Conservation (phyloP, 2,797 vertebrate genomes). For the Leuciscus waleckii region DNA sequence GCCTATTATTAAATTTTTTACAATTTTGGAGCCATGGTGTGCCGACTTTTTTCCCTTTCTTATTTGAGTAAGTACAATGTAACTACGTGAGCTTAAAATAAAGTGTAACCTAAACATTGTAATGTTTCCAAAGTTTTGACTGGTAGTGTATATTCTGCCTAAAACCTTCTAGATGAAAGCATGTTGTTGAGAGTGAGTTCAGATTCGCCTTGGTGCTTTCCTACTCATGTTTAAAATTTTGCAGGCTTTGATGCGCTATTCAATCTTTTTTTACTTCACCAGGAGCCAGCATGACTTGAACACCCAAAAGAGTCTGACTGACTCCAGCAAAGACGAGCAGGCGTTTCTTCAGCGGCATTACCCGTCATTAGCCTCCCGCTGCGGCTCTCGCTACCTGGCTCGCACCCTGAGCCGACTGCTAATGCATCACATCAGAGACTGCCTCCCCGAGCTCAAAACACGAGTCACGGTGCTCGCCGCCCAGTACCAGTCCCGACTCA, state of each 20-base stretch:
- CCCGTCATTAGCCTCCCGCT: conserved; percentile 79
- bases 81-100: no score
- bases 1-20: no score
- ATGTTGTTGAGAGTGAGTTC: background rate
- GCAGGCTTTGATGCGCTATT: background rate
- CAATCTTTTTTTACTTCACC: background rate
- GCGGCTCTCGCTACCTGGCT: conserved; percentile 79
- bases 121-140: no score
- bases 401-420: conserved; percentile 83
- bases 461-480: conserved; percentile 79
- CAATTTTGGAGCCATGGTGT: no score
- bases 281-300: conserved; percentile 87
- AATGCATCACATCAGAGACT: conserved; percentile 87
- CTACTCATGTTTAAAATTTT: background rate
- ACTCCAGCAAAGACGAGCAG: conserved; percentile 78
- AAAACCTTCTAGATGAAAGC: background rate
- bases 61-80: no score
- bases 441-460: conserved; percentile 84
- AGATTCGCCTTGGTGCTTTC: background rate
- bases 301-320: conserved; percentile 78
- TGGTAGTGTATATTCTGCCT: background rate
- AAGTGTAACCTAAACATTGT: no score
- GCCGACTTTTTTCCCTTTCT: no score
- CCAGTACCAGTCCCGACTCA: conserved; percentile 83
- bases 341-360: conserved; percentile 84